These are phyloP conservation scores for Hesperophylax magnus DNA, from an alignment of 1,140 invertebrate genomes.

Conservation along the genomic window DNA sequence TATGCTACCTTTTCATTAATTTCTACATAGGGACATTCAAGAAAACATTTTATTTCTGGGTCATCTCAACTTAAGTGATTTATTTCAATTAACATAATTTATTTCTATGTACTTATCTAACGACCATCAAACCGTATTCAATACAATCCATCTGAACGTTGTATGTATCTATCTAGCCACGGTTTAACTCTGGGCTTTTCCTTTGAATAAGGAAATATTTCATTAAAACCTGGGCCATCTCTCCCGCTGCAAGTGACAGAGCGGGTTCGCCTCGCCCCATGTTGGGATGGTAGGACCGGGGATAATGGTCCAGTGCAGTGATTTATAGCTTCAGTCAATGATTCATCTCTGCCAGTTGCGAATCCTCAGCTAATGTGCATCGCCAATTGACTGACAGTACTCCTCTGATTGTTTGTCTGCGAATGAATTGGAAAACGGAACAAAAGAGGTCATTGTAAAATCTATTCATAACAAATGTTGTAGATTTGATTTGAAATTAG, in stretches of 20 bases:
- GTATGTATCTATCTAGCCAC: background rate
- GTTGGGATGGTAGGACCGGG: background rate
- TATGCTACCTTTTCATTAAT: too few species aligned
- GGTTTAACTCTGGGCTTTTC: background rate
- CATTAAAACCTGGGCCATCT: background rate
- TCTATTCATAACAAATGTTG: too few species aligned
- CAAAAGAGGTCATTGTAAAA: background rate
- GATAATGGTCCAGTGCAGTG: background rate
- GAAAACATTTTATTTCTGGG: too few species aligned
- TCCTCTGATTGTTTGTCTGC: constrained; percentile 1
- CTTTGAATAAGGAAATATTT: constrained; percentile 19
- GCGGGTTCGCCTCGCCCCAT: background rate
- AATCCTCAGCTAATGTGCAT: background rate
- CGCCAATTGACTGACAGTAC: background rate
- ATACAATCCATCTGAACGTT: too few species aligned
- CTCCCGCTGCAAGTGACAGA: background rate
- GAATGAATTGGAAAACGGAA: background rate
- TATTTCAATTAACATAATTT: too few species aligned
- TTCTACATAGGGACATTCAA: too few species aligned
- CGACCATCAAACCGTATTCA: too few species aligned
- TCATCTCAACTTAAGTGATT: too few species aligned
- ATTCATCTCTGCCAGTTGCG: constrained; percentile 14
- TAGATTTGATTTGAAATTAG: too few species aligned
- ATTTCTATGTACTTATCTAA: too few species aligned
- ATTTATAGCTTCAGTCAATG: background rate